Conservation (phyloP, 2,888 invertebrate genomes). For the Polyommatus iphigenia region DNA sequence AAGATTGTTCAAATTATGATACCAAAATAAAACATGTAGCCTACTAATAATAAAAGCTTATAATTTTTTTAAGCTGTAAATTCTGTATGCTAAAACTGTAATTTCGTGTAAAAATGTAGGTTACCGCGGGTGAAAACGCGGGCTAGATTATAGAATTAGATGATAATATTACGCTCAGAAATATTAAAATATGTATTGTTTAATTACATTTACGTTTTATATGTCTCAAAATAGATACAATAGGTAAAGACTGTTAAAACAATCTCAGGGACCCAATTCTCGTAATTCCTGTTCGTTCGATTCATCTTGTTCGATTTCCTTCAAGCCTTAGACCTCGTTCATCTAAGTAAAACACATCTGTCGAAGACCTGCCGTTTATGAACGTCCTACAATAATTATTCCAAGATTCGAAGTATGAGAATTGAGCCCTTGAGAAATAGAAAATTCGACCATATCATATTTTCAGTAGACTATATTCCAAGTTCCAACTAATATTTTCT, state of each 20-base stretch:
- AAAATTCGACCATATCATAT: constrained; percentile 2
- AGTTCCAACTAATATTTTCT: background rate
- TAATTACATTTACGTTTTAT: background rate
- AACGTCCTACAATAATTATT: background rate
- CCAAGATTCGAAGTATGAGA: background rate
- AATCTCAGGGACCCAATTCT: background rate
- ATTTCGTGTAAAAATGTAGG: background rate
- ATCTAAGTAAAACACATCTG: background rate
- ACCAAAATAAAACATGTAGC: background rate
- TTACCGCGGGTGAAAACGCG: background rate
- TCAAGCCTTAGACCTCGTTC: background rate
- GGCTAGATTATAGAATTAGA: background rate
- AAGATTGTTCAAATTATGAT: background rate
- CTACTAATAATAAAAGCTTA: too few species aligned
- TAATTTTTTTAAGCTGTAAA: background rate
- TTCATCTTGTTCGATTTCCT: background rate
- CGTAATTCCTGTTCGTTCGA: background rate
- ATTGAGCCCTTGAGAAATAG: background rate
- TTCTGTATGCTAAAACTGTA: background rate
- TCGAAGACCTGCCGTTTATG: background rate
- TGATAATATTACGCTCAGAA: too few species aligned
- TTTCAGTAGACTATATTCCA: background rate
- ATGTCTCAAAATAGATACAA: background rate
- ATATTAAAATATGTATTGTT: background rate
- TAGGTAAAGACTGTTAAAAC: background rate